Evolutionary conservation across 1,140 invertebrate genomes (phyloP), one percentile per base, ranked within the genome.

Genomic region (Drosophila ohnishii): DNA sequence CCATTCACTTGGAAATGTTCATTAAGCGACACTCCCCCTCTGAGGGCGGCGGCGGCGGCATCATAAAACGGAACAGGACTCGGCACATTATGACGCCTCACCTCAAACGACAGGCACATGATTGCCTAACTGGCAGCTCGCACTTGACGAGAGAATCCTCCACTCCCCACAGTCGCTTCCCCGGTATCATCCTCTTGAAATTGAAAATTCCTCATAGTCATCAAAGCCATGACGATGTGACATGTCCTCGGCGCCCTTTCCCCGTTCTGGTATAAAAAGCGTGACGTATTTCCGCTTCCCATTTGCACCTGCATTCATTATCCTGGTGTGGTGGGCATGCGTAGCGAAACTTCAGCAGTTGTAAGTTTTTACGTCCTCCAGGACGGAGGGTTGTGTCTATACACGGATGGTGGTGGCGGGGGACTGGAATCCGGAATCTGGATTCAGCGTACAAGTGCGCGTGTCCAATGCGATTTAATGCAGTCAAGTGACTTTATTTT

Each of bases 221-320:
- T 87, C 83, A 79, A 44, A 66, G 66, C 42, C 78, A 57, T 60
- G 59, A 75, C 57, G 59, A 64, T 58, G 62, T 69, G 61, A 76
- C 65, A 72, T 69, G 51, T 55, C 51, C 34, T n/a, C 65, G 74
- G 61, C 75, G 57, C 55, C 34, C 45, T 22, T 22, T 28, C 51
- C 58, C 32, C 32, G 13, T 47, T 57, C 22, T 30, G 34, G 39
- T 60, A 79, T 59, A 87, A 87, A 87, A 80, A 87, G 84, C 84
- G 84, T 87, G 59, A 87, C 77, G 77, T 78, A 80, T 80, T 88
- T 88, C 80, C 84, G 84, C 80, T 88, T 87, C 76, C 75, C 83
- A 83, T 87, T 87, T 78, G 85, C 84, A 88, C 85, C 84, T 88
- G 83, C 83, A 80, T 78, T 86, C 79, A 87, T 86, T 87, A 87